Base-by-base conservation (phyloP, 2,113 vertebrate species). In the Cygnus buccinator region DNA sequence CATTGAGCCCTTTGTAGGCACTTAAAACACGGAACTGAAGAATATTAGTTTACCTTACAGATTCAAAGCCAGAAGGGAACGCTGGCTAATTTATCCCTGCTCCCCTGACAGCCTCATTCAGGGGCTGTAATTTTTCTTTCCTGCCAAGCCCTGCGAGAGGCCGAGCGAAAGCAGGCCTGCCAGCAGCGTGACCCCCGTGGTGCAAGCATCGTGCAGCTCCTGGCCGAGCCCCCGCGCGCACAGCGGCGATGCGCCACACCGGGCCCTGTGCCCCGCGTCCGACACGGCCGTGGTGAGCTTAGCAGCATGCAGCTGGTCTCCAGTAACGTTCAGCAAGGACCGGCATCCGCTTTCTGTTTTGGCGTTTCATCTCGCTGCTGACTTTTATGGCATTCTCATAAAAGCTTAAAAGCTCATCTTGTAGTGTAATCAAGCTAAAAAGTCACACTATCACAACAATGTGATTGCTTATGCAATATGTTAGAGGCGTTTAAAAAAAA, bases 371-470 rank as follows among this genome's bases (percentile, higher is more conserved):
- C 95, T 97, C 37, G 3, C 71, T 67, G 50, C 61, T 96, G 91
- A 79, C 75, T 89, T 96, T 96, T 95, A 80, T 52, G 78, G 83
- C 25, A 4, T 61, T 88, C 90, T 93, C 94, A 87, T 93, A 78
- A 94, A 97, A 94, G 80, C 88, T 92, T 96, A 67, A 73, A 87
- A 67, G 87, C 93, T 95, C 78, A 57, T 65, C 89, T 46, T 26
- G 57, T 63, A 73, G 73, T 90, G 74, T 92, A 93, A 95, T 97
- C 93, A 94, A 70, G 94, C 83, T 94, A 75, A 84, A 94, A 95
- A 97, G 81, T 67, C 76, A 71, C 84, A 78, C 96, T 94, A 96
- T 57, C 81, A 90, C 81, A 94, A 90, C 88, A 91, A 52, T 66
- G 91, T 43, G 89, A 91, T 52, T 78, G 88, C 94, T 95, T 87